Percentiles rank a stretch among this genome's conserved stretches.
Evolutionary conservation across 37 sponge, comb jelly and placozoan genomes (phyloP).

Genomic region (Corticium candelabrum): DNA sequence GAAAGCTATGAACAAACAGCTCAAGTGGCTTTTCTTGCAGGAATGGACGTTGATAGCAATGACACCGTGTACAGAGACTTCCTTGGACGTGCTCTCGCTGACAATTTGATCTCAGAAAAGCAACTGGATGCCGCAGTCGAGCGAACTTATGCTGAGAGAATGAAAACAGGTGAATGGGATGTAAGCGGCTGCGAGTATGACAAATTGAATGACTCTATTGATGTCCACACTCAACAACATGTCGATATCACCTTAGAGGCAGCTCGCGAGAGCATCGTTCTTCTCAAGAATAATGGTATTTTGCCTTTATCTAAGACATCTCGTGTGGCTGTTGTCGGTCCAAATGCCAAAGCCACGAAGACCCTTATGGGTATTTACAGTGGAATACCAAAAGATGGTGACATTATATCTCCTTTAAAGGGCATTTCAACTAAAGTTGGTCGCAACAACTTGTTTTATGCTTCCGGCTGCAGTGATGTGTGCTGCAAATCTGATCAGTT

Average conservation of each 20-base stretch:
- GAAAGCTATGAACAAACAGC: not conserved
- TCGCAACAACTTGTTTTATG: not conserved
- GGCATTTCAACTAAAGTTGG: not conserved
- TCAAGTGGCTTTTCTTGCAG: not conserved
- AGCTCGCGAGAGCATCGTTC: not conserved
- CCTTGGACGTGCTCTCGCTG: too few species aligned
- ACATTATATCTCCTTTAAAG: not conserved
- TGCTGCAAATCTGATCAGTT: not conserved
- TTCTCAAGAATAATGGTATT: not conserved
- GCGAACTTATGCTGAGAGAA: too few species aligned
- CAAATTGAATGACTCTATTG: not conserved
- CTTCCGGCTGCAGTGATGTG: not conserved
- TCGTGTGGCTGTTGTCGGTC: not conserved
- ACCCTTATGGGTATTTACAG: not conserved
- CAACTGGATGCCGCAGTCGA: too few species aligned
- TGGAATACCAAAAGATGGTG: not conserved
- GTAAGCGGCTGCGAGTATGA: too few species aligned
- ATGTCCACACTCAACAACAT: not conserved
- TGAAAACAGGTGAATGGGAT: too few species aligned
- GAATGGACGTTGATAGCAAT: not conserved
- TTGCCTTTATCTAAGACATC: not conserved
- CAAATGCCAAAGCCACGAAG: not conserved
- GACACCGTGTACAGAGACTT: not conserved
- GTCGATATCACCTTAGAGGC: constrained; percentile 8
- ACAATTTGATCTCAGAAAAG: too few species aligned